Evolutionary conservation across 2,113 vertebrate species (phyloP).

Genomic region (Oceanodroma tethys): DNA sequence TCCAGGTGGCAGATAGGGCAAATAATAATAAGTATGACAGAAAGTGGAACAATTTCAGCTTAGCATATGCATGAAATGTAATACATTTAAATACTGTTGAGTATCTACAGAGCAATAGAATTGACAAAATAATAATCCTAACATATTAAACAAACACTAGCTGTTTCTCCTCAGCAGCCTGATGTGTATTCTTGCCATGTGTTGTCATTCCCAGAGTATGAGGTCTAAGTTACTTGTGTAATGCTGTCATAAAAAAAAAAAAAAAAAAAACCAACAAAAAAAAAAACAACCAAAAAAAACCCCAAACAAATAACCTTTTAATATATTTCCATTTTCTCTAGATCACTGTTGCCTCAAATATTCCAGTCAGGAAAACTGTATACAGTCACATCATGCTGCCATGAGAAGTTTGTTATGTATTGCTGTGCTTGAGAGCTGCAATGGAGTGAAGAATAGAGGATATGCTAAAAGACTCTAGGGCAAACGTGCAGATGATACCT

Average conservation of each 20-base stretch:
- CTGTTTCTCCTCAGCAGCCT: not conserved
- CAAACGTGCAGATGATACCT: not conserved
- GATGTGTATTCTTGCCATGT: not conserved
- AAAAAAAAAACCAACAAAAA: no score
- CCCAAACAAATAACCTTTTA: no score
- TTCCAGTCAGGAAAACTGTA: not conserved
- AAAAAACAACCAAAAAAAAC: no score
- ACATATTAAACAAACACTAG: not conserved
- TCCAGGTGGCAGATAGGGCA: not conserved
- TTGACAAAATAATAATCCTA: not conserved
- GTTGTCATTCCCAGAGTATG: not conserved
- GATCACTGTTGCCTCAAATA: not conserved
- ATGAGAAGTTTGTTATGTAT: not conserved
- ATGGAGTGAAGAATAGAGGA: not conserved
- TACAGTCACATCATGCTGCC: fast-evolving
- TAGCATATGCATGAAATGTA: not conserved
- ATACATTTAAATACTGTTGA: not conserved
- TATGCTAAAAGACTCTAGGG: not conserved
- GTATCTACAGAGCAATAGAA: not conserved
- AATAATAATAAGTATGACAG: not conserved
- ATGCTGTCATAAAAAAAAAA: not conserved
- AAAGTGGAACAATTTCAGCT: not conserved
- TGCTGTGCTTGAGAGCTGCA: not conserved
- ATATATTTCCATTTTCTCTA: not conserved
- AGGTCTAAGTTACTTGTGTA: not conserved